Base-by-base conservation (phyloP, 2,797 vertebrate genomes). In the Platyrinchus mystaceus region DNA sequence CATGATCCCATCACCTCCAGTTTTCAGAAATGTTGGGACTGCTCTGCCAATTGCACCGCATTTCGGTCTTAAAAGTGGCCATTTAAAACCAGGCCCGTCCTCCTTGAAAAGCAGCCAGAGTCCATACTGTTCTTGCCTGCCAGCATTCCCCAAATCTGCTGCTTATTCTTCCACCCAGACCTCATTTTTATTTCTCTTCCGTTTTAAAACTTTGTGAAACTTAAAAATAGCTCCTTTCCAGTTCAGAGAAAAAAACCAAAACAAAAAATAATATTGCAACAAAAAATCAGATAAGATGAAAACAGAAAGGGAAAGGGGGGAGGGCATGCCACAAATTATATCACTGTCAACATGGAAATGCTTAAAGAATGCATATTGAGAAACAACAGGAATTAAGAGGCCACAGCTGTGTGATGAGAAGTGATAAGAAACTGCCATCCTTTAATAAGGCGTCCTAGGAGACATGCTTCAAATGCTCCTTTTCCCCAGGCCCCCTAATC, bases 381-480 rank as follows among this genome's bases (percentile, higher is more conserved):
- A 97, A 98, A 98, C 55, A 95, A 96, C 95, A 97, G 97, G 95
- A 97, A 93, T 93, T 91, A 94, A 91, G 84, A 93, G 92, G 96
- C 92, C 96, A 87, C 87, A 93, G 87, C 83, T 94, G 95, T 68
- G 87, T 74, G 95, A 95, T 97, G 90, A 88, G 64, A 82, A 91
- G 81, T 67, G 77, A 93, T 96, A 96, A 94, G 95, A 91, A 84
- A 56, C 89, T 93, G 89, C 92, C 55, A 86, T 81, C 86, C 73
- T 95, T 93, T 93, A 91, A 86, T 87, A 94, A 93, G 82, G 62
- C 59, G 60, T 92, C 80, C 60, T 92, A 71, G 67, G 32, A 83
- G 68, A 89, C 80, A 66, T n/a, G 83, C 60, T 94, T 70, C 50
- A 82, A 87, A 81, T 2, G 18, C 43, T 58, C 55, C 34, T 81